Percentiles rank a stretch among this genome's conserved stretches.
phyloP scores from a whole-genome alignment of 1,140 invertebrate genomes.

The Chironomus tepperi region DNA sequence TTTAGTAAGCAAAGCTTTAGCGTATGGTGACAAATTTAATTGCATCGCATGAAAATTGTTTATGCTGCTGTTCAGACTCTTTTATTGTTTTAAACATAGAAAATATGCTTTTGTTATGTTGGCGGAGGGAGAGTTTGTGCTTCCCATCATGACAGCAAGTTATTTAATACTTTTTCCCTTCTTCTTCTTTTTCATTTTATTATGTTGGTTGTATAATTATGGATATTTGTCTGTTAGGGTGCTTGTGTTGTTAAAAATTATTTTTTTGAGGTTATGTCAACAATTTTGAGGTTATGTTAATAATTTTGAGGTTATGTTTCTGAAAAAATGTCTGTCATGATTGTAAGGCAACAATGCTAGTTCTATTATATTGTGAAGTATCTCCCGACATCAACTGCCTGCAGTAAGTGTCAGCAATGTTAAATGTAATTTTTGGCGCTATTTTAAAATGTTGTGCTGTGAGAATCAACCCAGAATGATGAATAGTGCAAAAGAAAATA shows the following conservation, averaged over 20 bases:
- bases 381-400: constrained; percentile 5
- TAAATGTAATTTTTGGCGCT: too few species aligned
- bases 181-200: background rate
- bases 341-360: too few species aligned
- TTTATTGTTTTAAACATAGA: constrained; percentile 8
- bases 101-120: background rate
- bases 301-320: too few species aligned
- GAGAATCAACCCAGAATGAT: too few species aligned
- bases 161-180: background rate
- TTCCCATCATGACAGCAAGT: constrained; percentile 6
- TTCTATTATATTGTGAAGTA: background rate
- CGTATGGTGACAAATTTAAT: constrained; percentile 9
- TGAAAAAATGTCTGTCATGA: too few species aligned
- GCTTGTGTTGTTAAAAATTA: too few species aligned
- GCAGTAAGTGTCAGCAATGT: background rate
- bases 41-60: constrained; percentile 1
- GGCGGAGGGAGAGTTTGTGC: background rate
- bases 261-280: too few species aligned
- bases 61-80: background rate
- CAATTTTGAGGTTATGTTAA: too few species aligned
- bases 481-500: too few species aligned
- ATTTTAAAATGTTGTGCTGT: too few species aligned
- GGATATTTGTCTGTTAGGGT: too few species aligned
- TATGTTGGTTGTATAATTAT: too few species aligned
- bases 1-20: background rate